phyloP scores from a whole-genome alignment of 2,888 invertebrate species.

The Tinea semifulvella region DNA sequence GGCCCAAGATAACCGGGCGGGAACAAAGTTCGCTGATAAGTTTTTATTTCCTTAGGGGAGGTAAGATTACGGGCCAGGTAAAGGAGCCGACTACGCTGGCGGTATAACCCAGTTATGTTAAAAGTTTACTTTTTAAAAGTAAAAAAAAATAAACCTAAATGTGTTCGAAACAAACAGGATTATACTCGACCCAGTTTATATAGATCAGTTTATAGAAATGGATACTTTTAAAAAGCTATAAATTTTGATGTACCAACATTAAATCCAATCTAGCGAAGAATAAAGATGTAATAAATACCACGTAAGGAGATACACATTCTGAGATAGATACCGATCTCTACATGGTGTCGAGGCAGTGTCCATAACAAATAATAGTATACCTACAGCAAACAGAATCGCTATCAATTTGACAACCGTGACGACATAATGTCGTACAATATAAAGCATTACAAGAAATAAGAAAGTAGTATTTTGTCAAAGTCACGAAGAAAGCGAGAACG shows the following conservation, averaged over 20 bases:
- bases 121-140: slow-evolving; percentile 6
- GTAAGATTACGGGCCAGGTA: slow-evolving; percentile 31
- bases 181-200: slow-evolving; percentile 9
- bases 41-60: slow-evolving; percentile 55
- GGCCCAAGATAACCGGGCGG: slow-evolving; percentile 50
- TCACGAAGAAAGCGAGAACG: slow-evolving; percentile 23
- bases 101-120: slow-evolving; percentile 23
- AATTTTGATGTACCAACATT: background rate
- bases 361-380: background rate
- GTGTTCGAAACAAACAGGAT: slow-evolving; percentile 1
- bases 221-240: slow-evolving; percentile 9
- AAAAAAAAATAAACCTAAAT: slow-evolving; percentile 11
- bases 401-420: background rate
- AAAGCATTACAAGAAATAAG: slow-evolving; percentile 8
- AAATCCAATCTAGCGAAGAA: background rate
- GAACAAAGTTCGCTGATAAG: slow-evolving; percentile 60
- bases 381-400: background rate
- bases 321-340: background rate
- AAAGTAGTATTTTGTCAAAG: slow-evolving; percentile 17
- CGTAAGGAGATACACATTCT: slow-evolving; percentile 3
- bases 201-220: slow-evolving; percentile 2
- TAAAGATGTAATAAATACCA: background rate
- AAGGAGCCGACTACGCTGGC: slow-evolving; percentile 23
- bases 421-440: background rate
- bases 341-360: background rate